Evolutionary conservation across 2,888 invertebrate genomes (phyloP).

Genomic region (Drosophila mettleri): DNA sequence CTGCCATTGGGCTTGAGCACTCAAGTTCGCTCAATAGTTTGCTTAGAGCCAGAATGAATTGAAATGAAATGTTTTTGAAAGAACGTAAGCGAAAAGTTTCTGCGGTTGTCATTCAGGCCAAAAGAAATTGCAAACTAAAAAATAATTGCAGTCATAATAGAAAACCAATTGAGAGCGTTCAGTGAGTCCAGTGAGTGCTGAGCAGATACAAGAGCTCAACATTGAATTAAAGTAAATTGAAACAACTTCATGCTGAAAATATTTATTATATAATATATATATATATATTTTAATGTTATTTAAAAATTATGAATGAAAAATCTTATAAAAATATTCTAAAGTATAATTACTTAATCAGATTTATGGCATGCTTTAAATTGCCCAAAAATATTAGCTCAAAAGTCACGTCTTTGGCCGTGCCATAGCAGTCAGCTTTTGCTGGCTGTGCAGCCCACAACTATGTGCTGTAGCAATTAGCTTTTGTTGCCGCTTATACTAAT

Average conservation of each 20-base stretch:
- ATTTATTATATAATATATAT: no score
- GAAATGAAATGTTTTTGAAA: constrained; percentile 18
- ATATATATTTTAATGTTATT: no score
- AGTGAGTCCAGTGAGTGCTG: constrained; percentile 1
- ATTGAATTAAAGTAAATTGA: no score
- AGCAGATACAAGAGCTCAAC: neutral
- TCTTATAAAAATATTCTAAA: no score
- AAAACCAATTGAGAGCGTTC: neutral
- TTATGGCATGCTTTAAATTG: no score
- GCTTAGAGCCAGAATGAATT: constrained; percentile 18
- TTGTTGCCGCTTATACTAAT: neutral
- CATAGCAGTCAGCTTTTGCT: constrained; percentile 4
- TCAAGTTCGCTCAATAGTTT: constrained; percentile 48
- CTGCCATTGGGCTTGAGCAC: constrained; percentile 3
- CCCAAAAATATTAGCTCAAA: no score
- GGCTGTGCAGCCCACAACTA: no score
- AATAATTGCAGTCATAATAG: constrained; percentile 26
- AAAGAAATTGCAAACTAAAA: constrained; percentile 33
- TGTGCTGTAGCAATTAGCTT: constrained; percentile 5
- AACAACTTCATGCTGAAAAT: no score
- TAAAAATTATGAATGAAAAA: no score
- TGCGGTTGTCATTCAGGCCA: constrained; percentile 39
- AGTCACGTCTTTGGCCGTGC: no score
- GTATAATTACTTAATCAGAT: no score
- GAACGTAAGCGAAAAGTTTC: constrained; percentile 35